Conservation (phyloP, 2,113 vertebrate genomes). For the Stercorarius parasiticus region DNA sequence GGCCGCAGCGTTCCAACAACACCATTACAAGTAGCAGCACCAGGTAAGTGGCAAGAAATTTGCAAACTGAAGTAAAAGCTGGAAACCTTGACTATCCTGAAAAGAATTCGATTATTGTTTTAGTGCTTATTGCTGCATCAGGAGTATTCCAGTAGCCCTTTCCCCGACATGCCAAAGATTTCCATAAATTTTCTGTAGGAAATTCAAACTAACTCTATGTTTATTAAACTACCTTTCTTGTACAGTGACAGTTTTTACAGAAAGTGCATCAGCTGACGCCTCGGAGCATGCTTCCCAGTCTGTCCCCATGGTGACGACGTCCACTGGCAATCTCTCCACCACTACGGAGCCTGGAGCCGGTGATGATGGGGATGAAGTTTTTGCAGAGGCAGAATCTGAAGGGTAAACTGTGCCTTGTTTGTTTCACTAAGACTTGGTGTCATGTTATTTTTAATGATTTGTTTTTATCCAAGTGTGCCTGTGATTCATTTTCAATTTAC, state of each 20-base stretch:
- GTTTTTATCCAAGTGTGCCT: not conserved
- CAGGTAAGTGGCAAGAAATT: slow-evolving; percentile 73
- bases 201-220: not conserved
- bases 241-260: slow-evolving; percentile 84
- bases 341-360: slow-evolving; percentile 75
- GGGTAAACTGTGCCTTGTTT: slow-evolving; percentile 72
- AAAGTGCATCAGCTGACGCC: slow-evolving; percentile 81
- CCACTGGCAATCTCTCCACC: slow-evolving; percentile 82
- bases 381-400: slow-evolving; percentile 89
- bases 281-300: slow-evolving; percentile 92
- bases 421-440: not conserved
- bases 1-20: slow-evolving; percentile 92
- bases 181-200: not conserved
- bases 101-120: fast-evolving
- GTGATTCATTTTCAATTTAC: not conserved
- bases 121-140: not conserved
- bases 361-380: slow-evolving; percentile 88
- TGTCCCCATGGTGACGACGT: slow-evolving; percentile 93
- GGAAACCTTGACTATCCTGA: not conserved
- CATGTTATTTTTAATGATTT: not conserved
- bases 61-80: not conserved
- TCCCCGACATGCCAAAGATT: not conserved
- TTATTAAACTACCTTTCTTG: not conserved
- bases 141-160: not conserved
- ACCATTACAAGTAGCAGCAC: slow-evolving; percentile 84